These are phyloP conservation scores for Trachymyrmex septentrionalis DNA, from an alignment of 1,140 invertebrate species.

Conservation along the genomic window DNA sequence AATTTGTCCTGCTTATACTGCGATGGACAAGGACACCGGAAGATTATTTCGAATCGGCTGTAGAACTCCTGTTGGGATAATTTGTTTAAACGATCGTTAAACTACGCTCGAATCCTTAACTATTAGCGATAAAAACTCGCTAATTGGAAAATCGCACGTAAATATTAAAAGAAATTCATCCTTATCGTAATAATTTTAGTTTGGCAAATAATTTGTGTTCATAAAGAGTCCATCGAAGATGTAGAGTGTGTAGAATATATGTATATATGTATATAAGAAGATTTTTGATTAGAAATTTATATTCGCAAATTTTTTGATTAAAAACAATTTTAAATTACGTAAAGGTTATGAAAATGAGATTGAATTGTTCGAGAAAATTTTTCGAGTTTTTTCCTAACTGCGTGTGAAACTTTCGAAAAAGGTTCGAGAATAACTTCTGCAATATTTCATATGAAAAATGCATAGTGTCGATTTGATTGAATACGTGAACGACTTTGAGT, in stretches of 20 bases:
- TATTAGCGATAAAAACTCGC: slow-evolving; percentile 13
- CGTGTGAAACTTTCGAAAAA: neutral
- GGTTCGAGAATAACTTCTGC: slow-evolving; percentile 28
- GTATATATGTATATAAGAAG: slow-evolving; percentile 2
- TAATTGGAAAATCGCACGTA: slow-evolving; percentile 7
- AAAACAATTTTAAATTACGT: neutral
- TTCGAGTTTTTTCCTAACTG: neutral
- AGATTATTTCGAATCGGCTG: slow-evolving; percentile 59
- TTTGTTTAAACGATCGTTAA: slow-evolving; percentile 48
- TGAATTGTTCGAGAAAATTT: neutral
- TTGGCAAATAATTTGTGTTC: slow-evolving; percentile 20
- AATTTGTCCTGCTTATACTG: slow-evolving; percentile 69
- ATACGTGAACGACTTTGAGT: slow-evolving; percentile 22
- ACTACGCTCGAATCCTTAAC: slow-evolving; percentile 43
- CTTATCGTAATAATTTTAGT: slow-evolving; percentile 21
- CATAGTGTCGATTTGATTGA: slow-evolving; percentile 16
- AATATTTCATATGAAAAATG: slow-evolving; percentile 18
- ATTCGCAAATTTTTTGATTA: neutral
- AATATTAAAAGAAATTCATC: slow-evolving; percentile 30
- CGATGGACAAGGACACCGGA: slow-evolving; percentile 64
- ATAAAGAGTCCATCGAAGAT: slow-evolving; percentile 9
- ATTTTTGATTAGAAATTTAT: slow-evolving; percentile 4
- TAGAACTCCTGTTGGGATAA: slow-evolving; percentile 61
- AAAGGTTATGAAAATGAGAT: neutral
- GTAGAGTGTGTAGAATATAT: neutral